Evolutionary conservation across 2,797 vertebrate genomes (phyloP).

Genomic region (Pangasius sanitwongsei): DNA sequence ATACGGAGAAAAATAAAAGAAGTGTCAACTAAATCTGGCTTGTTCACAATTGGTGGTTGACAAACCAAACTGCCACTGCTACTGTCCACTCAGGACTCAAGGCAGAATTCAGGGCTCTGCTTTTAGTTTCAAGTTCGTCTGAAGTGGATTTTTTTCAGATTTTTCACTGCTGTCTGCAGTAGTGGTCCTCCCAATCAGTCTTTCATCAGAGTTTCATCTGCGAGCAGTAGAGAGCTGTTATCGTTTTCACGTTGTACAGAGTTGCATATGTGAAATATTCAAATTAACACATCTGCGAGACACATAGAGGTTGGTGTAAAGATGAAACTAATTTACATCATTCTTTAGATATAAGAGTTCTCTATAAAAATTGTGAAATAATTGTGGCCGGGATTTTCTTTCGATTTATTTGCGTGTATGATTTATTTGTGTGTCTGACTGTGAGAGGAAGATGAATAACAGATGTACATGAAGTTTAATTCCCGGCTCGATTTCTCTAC

Average conservation of each 20-base stretch:
- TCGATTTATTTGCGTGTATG: not conserved
- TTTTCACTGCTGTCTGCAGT: not conserved
- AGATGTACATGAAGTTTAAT: not conserved
- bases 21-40: not conserved
- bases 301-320: not conserved
- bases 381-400: not conserved
- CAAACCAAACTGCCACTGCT: not conserved
- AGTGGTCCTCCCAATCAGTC: not conserved
- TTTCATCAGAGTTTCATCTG: not conserved
- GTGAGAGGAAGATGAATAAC: conserved; percentile 9
- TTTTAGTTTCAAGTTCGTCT: not conserved
- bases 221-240: not conserved
- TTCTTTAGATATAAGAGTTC: not conserved
- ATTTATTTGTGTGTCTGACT: conserved; percentile 4
- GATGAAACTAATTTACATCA: not conserved
- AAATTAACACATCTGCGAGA: not conserved
- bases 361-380: not conserved
- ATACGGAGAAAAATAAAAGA: not conserved
- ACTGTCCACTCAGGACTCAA: not conserved
- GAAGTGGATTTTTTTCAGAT: conserved; percentile 6
- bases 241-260: not conserved
- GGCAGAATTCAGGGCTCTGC: not conserved
- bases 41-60: not conserved
- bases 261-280: not conserved
- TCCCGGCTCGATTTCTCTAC: not conserved